Conservation (phyloP, 2,888 invertebrate species). For the Spatulosminthurus flaviceps region DNA sequence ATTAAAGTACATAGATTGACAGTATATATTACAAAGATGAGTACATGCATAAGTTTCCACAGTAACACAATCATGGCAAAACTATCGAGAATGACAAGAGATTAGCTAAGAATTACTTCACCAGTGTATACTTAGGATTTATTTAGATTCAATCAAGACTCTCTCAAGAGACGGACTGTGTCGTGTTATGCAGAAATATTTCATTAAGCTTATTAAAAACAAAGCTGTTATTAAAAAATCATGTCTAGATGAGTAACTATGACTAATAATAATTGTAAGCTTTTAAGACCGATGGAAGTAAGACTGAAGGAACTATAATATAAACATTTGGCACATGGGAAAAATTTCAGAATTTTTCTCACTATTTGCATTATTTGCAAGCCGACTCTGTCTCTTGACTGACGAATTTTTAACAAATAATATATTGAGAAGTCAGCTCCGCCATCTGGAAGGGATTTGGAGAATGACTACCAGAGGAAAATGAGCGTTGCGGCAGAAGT, state of each 20-base stretch:
- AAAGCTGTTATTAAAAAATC: too few relatives aligned
- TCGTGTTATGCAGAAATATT: background rate
- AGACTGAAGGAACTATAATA: too few relatives aligned
- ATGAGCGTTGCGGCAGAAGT: background rate
- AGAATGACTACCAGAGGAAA: background rate
- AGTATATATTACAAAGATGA: background rate
- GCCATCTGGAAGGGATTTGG: background rate
- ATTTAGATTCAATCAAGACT: background rate
- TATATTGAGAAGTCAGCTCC: background rate
- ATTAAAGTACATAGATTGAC: too few relatives aligned
- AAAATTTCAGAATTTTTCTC: too few relatives aligned
- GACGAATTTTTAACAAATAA: too few relatives aligned
- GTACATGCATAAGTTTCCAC: background rate
- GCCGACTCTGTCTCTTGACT: too few relatives aligned
- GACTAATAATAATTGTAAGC: background rate
- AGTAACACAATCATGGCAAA: background rate
- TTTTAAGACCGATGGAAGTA: too few relatives aligned
- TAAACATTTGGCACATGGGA: too few relatives aligned
- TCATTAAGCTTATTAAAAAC: background rate
- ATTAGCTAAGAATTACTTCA: background rate
- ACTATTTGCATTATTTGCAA: too few relatives aligned
- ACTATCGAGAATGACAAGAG: background rate
- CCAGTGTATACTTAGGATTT: background rate
- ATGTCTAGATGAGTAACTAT: background rate
- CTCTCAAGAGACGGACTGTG: too few relatives aligned